phyloP scores from a whole-genome alignment of 2,888 invertebrate species.

The Electrophaes corylata region DNA sequence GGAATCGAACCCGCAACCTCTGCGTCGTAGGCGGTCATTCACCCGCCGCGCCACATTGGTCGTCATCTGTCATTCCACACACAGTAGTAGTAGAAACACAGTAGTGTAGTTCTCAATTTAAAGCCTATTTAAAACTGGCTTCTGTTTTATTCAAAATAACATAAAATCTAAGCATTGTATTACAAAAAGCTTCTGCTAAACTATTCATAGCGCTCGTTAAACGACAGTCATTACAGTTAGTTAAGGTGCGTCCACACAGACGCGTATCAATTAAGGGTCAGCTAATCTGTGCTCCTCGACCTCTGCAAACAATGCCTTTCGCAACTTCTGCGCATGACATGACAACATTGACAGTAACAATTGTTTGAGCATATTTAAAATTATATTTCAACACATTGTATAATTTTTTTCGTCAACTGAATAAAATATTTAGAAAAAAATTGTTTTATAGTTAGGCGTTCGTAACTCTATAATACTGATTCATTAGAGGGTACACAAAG shows the following conservation, averaged over 20 bases:
- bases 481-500: no score
- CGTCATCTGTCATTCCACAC: no score
- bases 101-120: no score
- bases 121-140: not conserved
- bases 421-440: no score
- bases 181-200: constrained; percentile 13
- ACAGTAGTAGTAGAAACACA: no score
- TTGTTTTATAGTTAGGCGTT: no score
- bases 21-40: no score
- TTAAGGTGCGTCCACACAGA: constrained; percentile 52
- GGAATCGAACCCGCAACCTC: no score
- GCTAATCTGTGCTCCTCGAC: constrained; percentile 57
- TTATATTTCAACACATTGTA: constrained; percentile 6
- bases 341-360: constrained; percentile 14
- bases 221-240: constrained; percentile 46
- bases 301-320: constrained; percentile 61
- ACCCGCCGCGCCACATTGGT: no score
- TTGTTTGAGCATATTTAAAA: constrained; percentile 21
- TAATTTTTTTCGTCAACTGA: no score
- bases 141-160: not conserved
- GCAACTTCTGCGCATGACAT: constrained; percentile 41
- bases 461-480: no score
- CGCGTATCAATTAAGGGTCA: constrained; percentile 69
- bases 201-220: constrained; percentile 34
- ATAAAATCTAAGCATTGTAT: not conserved